Evolutionary conservation across 64 coral and sea anemone genomes (phyloP).

Genomic region (Pocillopora damicornis): DNA sequence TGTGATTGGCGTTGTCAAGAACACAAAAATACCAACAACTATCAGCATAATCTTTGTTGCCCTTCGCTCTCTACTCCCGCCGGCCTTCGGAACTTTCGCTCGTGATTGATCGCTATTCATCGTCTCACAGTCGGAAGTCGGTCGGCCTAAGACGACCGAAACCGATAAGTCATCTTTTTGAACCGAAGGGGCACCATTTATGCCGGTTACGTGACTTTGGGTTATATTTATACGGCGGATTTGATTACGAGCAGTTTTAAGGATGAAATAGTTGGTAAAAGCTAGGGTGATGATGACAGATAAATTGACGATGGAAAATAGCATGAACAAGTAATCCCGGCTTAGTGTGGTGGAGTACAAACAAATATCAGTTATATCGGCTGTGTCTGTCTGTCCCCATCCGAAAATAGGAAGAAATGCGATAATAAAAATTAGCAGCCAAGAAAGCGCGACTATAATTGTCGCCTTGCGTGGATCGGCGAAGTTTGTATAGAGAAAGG

Average conservation of each 20-base stretch:
- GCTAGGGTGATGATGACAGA: slow-evolving; percentile 58
- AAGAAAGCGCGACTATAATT: slow-evolving; percentile 24
- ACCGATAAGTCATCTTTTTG: not conserved
- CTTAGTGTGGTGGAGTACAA: slow-evolving; percentile 69
- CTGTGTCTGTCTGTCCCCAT: slow-evolving; percentile 35
- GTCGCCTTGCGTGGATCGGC: slow-evolving; percentile 43
- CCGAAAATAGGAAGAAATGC: slow-evolving; percentile 73
- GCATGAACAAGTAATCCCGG: slow-evolving; percentile 59
- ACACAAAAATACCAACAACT: slow-evolving; percentile 54
- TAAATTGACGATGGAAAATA: slow-evolving; percentile 87
- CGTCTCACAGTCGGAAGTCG: not conserved
- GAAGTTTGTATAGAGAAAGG: slow-evolving; percentile 61
- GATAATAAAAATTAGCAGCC: slow-evolving; percentile 52
- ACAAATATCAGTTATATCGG: slow-evolving; percentile 62
- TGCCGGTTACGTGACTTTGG: not conserved
- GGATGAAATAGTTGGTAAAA: slow-evolving; percentile 74
- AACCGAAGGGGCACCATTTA: not conserved
- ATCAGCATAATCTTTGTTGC: slow-evolving; percentile 59
- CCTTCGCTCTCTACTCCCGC: slow-evolving; percentile 24
- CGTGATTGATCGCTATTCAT: not conserved
- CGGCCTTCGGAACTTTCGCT: not conserved
- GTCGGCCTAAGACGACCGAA: not conserved
- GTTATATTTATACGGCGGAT: slow-evolving; percentile 62
- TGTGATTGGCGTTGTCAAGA: slow-evolving; percentile 65
- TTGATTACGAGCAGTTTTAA: slow-evolving; percentile 75